phyloP scores from a whole-genome alignment of 1,140 invertebrate genomes.

The Plectus sambesii region DNA sequence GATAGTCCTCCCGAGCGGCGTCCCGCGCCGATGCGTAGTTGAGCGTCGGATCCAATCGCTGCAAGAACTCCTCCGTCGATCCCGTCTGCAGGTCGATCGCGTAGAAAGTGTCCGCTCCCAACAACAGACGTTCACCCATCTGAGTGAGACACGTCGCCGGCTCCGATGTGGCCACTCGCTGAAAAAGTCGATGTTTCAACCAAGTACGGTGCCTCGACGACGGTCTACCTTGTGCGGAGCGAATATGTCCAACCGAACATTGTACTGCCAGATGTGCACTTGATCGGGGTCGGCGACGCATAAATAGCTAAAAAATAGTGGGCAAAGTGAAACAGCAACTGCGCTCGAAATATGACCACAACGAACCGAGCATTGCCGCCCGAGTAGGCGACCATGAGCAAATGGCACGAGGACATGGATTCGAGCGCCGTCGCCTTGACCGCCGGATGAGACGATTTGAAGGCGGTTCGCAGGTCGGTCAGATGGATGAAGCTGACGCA shows the following conservation, averaged over 20 bases:
- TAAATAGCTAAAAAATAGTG: no score
- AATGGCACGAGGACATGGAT: conserved; percentile 4
- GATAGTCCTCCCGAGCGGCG: conserved; percentile 16
- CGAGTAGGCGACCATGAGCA: conserved; percentile 13
- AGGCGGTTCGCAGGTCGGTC: background rate
- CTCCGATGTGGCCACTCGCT: conserved; percentile 13
- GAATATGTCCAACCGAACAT: conserved; percentile 14
- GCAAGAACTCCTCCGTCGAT: no score
- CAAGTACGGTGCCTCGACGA: background rate
- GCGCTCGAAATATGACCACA: no score
- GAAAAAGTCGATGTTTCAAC: background rate
- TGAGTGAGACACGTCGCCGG: conserved; percentile 16
- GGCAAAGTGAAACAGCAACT: no score
- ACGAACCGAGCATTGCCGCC: no score
- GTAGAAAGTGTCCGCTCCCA: conserved; percentile 19
- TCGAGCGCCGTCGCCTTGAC: conserved; percentile 9
- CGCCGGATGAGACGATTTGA: conserved; percentile 11
- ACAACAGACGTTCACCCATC: conserved; percentile 12
- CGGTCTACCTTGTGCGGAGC: conserved; percentile 6
- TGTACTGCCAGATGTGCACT: conserved; percentile 19
- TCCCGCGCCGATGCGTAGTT: background rate
- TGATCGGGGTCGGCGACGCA: conserved; percentile 15
- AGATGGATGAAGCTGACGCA: conserved; percentile 13
- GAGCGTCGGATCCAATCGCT: background rate
- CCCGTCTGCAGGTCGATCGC: background rate